A percentile compares a stretch with the other conserved stretches of the same genome.
Evolutionary conservation across 2,888 invertebrate genomes (phyloP).

Genomic region (Tachystola acroxantha): DNA sequence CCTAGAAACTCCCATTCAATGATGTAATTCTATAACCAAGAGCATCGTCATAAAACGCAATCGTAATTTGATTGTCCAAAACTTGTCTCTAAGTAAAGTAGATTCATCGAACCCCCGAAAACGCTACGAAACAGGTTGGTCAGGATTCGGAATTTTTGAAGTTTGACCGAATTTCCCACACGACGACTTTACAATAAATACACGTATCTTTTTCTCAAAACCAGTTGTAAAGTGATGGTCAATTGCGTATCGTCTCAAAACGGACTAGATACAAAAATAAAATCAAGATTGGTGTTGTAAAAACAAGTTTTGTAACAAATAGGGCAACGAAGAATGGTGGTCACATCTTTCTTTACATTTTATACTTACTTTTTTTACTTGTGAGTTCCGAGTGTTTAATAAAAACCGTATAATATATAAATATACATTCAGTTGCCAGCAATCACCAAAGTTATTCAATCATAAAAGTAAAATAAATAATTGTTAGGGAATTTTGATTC

Average conservation of each 20-base stretch:
- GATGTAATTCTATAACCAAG: conserved; percentile 14
- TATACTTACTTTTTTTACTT: too few relatives aligned
- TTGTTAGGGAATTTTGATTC: too few relatives aligned
- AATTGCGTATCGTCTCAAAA: conserved; percentile 18
- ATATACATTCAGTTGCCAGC: too few relatives aligned
- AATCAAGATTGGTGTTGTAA: conserved; percentile 26
- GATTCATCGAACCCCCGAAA: conserved; percentile 24
- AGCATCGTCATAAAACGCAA: conserved; percentile 19
- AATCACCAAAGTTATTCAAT: too few relatives aligned
- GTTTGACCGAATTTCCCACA: conserved; percentile 38
- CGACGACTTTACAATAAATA: conserved; percentile 13
- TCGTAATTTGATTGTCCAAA: conserved; percentile 25
- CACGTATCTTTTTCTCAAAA: conserved; percentile 30
- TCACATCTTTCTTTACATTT: background rate
- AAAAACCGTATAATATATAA: too few relatives aligned
- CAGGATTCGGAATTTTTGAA: conserved; percentile 28
- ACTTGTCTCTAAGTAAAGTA: conserved; percentile 38
- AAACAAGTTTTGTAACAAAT: conserved; percentile 25
- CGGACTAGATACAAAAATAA: conserved; percentile 30
- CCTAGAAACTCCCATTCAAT: conserved; percentile 23
- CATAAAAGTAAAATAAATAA: too few relatives aligned
- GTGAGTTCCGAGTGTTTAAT: background rate
- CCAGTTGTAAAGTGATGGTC: conserved; percentile 38
- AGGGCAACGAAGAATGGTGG: conserved; percentile 5
- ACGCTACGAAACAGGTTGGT: conserved; percentile 37